phyloP scores from a whole-genome alignment of 2,797 vertebrate species.

The Rhynchonycteris naso region DNA sequence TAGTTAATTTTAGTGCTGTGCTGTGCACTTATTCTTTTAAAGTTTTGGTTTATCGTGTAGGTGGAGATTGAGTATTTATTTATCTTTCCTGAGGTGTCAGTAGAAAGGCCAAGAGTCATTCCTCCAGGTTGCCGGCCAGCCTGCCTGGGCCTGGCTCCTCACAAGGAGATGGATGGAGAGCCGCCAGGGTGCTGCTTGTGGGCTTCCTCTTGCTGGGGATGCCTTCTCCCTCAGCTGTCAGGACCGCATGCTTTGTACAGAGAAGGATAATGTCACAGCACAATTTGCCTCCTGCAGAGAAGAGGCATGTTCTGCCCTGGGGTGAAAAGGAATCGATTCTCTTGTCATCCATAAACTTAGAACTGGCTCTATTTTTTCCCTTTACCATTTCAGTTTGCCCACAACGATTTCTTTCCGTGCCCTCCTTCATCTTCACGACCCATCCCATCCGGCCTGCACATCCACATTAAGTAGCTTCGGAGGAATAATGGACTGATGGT shows the following conservation, averaged over 20 bases:
- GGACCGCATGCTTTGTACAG: slow-evolving; percentile 29
- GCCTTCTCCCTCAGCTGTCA: slow-evolving; percentile 43
- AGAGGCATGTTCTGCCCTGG: slow-evolving; percentile 59
- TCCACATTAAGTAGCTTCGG: background rate
- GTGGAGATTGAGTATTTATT: background rate
- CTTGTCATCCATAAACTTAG: slow-evolving; percentile 68
- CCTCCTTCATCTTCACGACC: slow-evolving; percentile 21
- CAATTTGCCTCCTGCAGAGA: slow-evolving; percentile 70
- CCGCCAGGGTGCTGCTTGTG: background rate
- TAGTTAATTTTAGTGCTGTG: background rate
- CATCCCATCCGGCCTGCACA: background rate
- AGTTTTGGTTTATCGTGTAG: background rate
- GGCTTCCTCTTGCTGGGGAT: slow-evolving; percentile 25
- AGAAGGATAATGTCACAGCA: slow-evolving; percentile 69
- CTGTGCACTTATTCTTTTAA: background rate
- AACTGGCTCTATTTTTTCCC: slow-evolving; percentile 13
- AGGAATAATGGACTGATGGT: background rate
- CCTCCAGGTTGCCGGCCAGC: accelerated
- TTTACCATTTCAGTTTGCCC: slow-evolving; percentile 52
- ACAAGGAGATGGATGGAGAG: background rate
- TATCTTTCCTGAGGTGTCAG: slow-evolving; percentile 5
- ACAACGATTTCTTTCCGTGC: background rate
- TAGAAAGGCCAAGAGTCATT: slow-evolving; percentile 32
- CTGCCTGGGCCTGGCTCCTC: background rate
- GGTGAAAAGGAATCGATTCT: slow-evolving; percentile 75